Evolutionary conservation across 1,140 invertebrate genomes (phyloP).

Genomic region (Teleogryllus occipitalis): DNA sequence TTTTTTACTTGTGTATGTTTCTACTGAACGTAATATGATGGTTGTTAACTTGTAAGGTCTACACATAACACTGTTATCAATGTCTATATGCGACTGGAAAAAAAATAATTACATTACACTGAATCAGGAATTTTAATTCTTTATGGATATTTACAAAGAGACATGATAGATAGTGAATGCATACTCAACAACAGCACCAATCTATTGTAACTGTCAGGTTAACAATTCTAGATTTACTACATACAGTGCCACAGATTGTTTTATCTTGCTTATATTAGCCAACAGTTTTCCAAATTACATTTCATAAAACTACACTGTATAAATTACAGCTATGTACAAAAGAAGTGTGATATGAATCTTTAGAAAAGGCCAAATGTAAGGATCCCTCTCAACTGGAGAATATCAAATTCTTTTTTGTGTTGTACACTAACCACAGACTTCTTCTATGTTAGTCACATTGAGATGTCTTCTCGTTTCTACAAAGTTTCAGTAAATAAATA

Average conservation of each 20-base stretch:
- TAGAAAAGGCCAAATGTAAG: background rate
- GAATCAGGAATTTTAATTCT: background rate
- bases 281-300: background rate
- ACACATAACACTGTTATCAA: background rate
- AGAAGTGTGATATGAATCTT: background rate
- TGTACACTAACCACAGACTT: background rate
- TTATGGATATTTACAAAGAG: background rate
- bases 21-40: background rate
- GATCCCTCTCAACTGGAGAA: background rate
- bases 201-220: conserved; percentile 4
- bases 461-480: background rate
- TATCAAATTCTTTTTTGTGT: background rate
- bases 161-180: background rate
- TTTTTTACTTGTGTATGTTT: background rate
- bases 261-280: background rate
- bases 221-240: background rate
- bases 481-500: no score
- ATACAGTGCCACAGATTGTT: background rate
- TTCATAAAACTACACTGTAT: background rate
- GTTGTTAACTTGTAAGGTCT: background rate
- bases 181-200: background rate
- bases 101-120: background rate
- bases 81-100: background rate
- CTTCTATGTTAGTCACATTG: background rate
- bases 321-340: background rate